phyloP scores from a whole-genome alignment of 2,888 invertebrate genomes.

The Gortyna flavago region DNA sequence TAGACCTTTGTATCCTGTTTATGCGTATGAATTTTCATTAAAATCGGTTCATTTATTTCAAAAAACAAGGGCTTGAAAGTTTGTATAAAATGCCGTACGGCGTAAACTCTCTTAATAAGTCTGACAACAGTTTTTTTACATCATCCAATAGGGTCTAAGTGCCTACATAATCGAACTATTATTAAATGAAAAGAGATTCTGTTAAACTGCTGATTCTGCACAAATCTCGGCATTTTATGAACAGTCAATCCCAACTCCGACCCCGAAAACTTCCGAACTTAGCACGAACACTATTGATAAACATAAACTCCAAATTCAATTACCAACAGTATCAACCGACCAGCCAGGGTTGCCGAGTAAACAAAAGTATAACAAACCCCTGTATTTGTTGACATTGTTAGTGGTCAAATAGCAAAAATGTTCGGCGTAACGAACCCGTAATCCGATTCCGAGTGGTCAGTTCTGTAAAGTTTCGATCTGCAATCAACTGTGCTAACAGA shows the following conservation, averaged over 20 bases:
- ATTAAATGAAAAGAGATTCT: background rate
- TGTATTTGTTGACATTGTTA: slow-evolving; percentile 82
- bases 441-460: slow-evolving; percentile 87
- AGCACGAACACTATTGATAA: slow-evolving; percentile 47
- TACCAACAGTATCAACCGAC: slow-evolving; percentile 64
- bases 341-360: slow-evolving; percentile 74
- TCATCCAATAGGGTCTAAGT: background rate
- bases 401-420: slow-evolving; percentile 86
- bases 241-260: background rate
- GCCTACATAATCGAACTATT: background rate
- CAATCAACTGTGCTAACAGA: slow-evolving; percentile 86
- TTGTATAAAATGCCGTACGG: too few species aligned
- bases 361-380: slow-evolving; percentile 71
- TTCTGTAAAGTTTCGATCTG: slow-evolving; percentile 85
- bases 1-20: too few species aligned
- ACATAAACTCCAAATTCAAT: slow-evolving; percentile 67
- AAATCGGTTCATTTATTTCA: too few species aligned
- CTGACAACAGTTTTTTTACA: background rate
- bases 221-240: background rate
- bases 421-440: slow-evolving; percentile 83
- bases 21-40: too few species aligned
- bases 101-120: too few species aligned
- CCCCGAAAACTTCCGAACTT: slow-evolving; percentile 15
- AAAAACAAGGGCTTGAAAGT: too few species aligned
- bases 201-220: background rate